phyloP scores from a whole-genome alignment of 2,113 vertebrate genomes.

The Corydoras sp. region DNA sequence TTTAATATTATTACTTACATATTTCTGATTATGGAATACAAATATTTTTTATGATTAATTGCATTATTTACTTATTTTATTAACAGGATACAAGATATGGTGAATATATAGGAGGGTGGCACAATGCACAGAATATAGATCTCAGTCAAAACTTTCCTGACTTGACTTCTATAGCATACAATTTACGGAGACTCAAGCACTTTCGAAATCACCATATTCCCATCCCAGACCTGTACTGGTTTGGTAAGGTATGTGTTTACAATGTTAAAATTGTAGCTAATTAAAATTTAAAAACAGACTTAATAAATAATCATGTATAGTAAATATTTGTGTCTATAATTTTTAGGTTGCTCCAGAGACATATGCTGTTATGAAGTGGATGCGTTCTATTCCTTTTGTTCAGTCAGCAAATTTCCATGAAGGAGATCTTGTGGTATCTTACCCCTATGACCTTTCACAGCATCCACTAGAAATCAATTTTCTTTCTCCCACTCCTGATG shows the following conservation, averaged over 20 bases:
- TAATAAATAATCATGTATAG: neutral
- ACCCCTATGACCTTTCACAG: conserved; percentile 85
- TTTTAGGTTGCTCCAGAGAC: conserved; percentile 89
- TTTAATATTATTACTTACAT: neutral
- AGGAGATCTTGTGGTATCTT: conserved; percentile 88
- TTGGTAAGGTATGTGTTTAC: conserved; percentile 83
- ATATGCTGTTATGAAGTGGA: conserved; percentile 91
- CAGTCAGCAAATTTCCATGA: conserved; percentile 88
- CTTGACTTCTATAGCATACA: conserved; percentile 80
- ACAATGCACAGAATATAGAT: conserved; percentile 88
- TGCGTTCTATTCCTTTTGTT: conserved; percentile 90
- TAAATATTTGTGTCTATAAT: conserved; percentile 17
- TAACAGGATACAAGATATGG: conserved; percentile 70
- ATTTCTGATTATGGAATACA: no score
- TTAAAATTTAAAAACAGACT: no score
- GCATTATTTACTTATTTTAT: neutral
- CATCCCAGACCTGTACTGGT: conserved; percentile 90
- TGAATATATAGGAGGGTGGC: conserved; percentile 73
- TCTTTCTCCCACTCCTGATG: conserved; percentile 84
- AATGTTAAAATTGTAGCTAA: no score
- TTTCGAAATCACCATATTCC: conserved; percentile 76
- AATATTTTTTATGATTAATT: no score
- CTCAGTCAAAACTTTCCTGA: conserved; percentile 93
- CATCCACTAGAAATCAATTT: conserved; percentile 75
- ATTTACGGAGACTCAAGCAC: conserved; percentile 60